Percentiles rank a stretch among this genome's conserved stretches.
Evolutionary conservation across 2,113 vertebrate genomes (phyloP).

Genomic region (Motacilla tschutschensis): DNA sequence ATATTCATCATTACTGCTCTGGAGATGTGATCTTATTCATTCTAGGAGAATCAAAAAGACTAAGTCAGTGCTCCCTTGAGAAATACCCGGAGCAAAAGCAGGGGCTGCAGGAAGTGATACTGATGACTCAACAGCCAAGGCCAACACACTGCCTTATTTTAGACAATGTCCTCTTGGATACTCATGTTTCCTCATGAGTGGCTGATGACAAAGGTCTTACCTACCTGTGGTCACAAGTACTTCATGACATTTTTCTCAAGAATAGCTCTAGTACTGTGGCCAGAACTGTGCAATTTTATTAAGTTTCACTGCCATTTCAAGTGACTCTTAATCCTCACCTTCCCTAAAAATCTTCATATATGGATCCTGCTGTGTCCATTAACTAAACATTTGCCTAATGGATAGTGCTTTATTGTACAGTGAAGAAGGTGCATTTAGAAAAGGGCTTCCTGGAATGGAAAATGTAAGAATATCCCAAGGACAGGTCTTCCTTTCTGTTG

Average conservation of each 20-base stretch:
- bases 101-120: conserved; percentile 62
- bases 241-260: conserved; percentile 34
- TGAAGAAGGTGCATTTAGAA: not conserved
- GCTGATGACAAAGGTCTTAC: conserved; percentile 58
- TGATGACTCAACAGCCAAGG: conserved; percentile 43
- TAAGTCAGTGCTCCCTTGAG: conserved; percentile 49
- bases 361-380: not conserved
- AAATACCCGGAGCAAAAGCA: conserved; percentile 27
- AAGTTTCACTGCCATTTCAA: not conserved
- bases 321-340: not conserved
- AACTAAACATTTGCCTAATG: not conserved
- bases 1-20: conserved; percentile 21
- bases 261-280: not conserved
- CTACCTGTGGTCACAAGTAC: conserved; percentile 41
- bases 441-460: not conserved
- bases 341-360: not conserved
- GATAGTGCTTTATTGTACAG: not conserved
- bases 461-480: not conserved
- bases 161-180: conserved; percentile 52
- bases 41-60: conserved; percentile 38
- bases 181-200: conserved; percentile 61
- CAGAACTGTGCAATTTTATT: not conserved
- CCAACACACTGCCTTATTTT: conserved; percentile 54
- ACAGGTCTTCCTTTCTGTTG: not conserved
- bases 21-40: conserved; percentile 40